phyloP scores from a whole-genome alignment of 2,113 vertebrate genomes.

The Promerops cafer region DNA sequence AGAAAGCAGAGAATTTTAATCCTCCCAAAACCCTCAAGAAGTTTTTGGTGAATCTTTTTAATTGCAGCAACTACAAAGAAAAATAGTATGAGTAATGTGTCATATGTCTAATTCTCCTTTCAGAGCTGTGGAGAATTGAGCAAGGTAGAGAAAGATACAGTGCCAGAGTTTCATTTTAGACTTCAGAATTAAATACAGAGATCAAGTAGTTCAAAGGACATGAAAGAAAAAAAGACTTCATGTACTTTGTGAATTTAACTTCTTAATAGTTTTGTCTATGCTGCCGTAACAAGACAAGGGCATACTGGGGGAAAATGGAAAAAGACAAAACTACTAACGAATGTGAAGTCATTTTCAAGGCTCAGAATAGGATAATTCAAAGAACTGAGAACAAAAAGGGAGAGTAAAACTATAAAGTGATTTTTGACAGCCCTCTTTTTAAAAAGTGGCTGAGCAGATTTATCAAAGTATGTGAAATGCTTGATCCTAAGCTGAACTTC shows the following conservation, averaged over 20 bases:
- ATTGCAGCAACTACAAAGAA: conserved; percentile 51
- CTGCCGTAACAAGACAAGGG: conserved; percentile 5
- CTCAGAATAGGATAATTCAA: conserved; percentile 7
- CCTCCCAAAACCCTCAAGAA: background rate
- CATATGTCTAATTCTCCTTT: conserved; percentile 16
- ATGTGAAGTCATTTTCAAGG: conserved; percentile 23
- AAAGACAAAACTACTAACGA: background rate
- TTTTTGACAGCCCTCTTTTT: background rate
- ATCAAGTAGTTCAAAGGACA: conserved; percentile 37
- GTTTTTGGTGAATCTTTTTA: conserved; percentile 20
- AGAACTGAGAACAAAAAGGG: conserved; percentile 15
- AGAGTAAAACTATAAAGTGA: background rate
- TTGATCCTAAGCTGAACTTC: conserved; percentile 45
- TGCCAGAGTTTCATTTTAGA: background rate
- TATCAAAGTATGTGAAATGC: conserved; percentile 18
- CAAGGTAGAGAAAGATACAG: background rate
- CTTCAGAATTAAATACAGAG: conserved; percentile 42
- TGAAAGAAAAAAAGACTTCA: background rate
- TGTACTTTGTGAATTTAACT: background rate
- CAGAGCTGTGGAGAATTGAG: conserved; percentile 25
- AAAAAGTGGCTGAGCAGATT: background rate
- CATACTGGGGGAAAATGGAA: background rate
- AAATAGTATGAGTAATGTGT: conserved; percentile 27
- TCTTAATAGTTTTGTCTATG: background rate
- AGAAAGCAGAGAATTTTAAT: background rate